Evolutionary conservation across 2,888 invertebrate species (phyloP).

Genomic region (Helicoverpa assulta): DNA sequence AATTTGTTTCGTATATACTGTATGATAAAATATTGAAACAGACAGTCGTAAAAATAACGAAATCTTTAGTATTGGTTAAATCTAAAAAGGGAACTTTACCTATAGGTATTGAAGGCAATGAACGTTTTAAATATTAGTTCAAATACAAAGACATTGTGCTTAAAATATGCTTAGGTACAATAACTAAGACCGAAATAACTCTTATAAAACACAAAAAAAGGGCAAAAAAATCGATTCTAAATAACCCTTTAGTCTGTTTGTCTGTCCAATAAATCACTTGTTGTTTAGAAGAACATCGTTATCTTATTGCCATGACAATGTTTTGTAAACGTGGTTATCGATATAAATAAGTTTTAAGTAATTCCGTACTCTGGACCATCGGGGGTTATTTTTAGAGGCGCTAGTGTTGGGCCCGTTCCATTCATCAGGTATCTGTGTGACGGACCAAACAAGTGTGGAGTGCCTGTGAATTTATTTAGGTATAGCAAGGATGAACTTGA

Average conservation of each 20-base stretch:
- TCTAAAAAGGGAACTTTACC: too few species aligned
- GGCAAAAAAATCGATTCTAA: conserved; percentile 39
- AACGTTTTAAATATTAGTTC: background rate
- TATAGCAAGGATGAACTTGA: conserved; percentile 72
- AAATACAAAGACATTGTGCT: background rate
- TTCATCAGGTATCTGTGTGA: conserved; percentile 79
- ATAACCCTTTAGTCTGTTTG: conserved; percentile 19
- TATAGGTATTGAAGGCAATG: too few species aligned
- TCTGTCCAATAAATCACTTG: conserved; percentile 61
- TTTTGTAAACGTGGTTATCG: conserved; percentile 83
- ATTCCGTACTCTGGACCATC: conserved; percentile 83
- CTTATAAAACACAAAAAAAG: conserved; percentile 16
- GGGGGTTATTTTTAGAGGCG: conserved; percentile 79
- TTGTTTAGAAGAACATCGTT: conserved; percentile 68
- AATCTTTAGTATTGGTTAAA: background rate
- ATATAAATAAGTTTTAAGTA: conserved; percentile 85
- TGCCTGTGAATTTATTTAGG: conserved; percentile 64
- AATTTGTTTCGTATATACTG: too few species aligned
- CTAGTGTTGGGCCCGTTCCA: conserved; percentile 68
- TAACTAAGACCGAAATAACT: conserved; percentile 20
- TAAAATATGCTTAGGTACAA: conserved; percentile 14
- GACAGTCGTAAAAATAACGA: background rate
- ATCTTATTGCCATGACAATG: conserved; percentile 78
- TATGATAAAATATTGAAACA: background rate
- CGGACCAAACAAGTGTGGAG: conserved; percentile 74